These are phyloP conservation scores for Hipparchia semele DNA, from an alignment of 2,888 invertebrate genomes.

Conservation along the genomic window DNA sequence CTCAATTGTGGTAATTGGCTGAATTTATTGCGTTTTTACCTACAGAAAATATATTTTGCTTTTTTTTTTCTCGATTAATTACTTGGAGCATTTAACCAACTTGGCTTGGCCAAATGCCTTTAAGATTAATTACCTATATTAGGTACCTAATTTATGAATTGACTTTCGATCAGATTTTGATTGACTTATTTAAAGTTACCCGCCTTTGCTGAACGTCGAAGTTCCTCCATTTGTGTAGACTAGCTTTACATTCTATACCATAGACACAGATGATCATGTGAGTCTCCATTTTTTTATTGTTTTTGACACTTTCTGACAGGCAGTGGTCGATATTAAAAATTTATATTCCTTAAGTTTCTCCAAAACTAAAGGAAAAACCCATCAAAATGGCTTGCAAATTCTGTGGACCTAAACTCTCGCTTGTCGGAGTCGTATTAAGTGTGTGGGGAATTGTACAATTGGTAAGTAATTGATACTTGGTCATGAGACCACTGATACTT, in stretches of 20 bases:
- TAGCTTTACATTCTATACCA: constrained; percentile 38
- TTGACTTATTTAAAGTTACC: no score
- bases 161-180: no score
- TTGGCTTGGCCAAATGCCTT: no score
- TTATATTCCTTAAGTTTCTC: constrained; percentile 47
- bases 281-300: constrained; percentile 58
- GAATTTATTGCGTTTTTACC: no score
- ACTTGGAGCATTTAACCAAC: no score
- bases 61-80: no score
- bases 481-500: constrained; percentile 13
- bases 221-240: not conserved
- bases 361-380: constrained; percentile 51
- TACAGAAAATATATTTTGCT: no score
- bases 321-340: constrained; percentile 65
- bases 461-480: constrained; percentile 83
- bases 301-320: constrained; percentile 77
- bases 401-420: constrained; percentile 96
- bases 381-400: constrained; percentile 80
- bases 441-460: constrained; percentile 97
- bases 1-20: no score
- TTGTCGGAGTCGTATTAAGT: constrained; percentile 95
- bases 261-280: constrained; percentile 70
- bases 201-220: no score
- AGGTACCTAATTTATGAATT: no score
- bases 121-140: no score